A percentile compares a stretch with the other conserved stretches of the same genome.
phyloP scores from a whole-genome alignment of 2,113 vertebrate species.

The Cyrtonyx montezumae region DNA sequence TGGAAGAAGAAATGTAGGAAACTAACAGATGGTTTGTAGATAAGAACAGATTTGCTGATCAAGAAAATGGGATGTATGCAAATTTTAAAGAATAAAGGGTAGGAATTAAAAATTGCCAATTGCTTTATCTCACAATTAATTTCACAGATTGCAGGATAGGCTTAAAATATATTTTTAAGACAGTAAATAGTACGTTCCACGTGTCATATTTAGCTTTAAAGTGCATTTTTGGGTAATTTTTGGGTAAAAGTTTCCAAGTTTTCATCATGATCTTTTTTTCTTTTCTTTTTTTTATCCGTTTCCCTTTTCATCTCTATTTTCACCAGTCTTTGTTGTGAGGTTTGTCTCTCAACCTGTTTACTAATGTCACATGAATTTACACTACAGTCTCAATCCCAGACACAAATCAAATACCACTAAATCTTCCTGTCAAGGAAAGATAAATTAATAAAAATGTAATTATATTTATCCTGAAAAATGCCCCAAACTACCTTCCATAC shows the following conservation, averaged over 20 bases:
- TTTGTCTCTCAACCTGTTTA: not conserved
- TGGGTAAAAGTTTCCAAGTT: not conserved
- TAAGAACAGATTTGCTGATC: not conserved
- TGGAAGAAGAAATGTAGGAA: not conserved
- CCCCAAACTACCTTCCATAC: not conserved
- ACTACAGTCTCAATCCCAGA: not conserved
- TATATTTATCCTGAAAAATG: constrained; percentile 18
- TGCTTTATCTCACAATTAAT: not conserved
- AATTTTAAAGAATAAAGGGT: not conserved
- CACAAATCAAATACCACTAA: constrained; percentile 1
- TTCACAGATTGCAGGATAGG: not conserved
- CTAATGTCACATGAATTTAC: not conserved
- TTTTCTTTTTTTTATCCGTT: not conserved
- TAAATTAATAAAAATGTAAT: constrained; percentile 36
- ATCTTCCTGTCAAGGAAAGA: constrained; percentile 17
- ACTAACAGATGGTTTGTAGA: not conserved
- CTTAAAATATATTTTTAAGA: not conserved
- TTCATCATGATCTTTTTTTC: not conserved
- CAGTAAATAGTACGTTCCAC: not conserved
- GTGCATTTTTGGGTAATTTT: not conserved
- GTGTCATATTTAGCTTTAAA: not conserved
- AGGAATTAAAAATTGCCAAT: not conserved
- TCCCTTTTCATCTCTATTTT: not conserved
- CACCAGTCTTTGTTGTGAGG: not conserved
- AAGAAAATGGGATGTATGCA: not conserved